These are phyloP conservation scores for Gisinianus flammeolus DNA, from an alignment of 2,888 invertebrate species.

Conservation along the genomic window DNA sequence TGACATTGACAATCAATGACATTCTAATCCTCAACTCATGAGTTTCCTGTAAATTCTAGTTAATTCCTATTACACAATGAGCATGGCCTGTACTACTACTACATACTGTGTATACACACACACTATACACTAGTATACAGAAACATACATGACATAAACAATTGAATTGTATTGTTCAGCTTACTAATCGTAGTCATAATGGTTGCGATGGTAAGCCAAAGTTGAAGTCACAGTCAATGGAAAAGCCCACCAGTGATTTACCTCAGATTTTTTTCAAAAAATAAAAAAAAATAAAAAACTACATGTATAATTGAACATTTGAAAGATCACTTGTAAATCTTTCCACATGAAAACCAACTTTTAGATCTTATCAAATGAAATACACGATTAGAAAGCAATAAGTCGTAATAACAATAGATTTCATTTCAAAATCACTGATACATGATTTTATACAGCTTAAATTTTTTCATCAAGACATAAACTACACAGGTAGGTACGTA, in stretches of 20 bases:
- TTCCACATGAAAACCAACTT: conserved; percentile 27
- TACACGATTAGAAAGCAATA: conserved; percentile 9
- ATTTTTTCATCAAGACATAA: not conserved
- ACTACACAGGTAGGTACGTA: not conserved
- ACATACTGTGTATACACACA: too few species aligned
- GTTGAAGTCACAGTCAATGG: not conserved
- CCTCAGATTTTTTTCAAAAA: not conserved
- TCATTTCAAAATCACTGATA: conserved; percentile 33
- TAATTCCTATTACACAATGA: too few species aligned
- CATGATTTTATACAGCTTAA: not conserved
- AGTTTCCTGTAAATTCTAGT: too few species aligned
- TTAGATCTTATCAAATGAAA: conserved; percentile 27
- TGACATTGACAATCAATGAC: conserved; percentile 6
- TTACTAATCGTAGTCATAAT: too few species aligned
- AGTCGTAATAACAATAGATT: conserved; percentile 10
- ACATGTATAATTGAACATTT: conserved; percentile 7
- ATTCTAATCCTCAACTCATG: too few species aligned
- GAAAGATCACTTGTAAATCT: conserved; percentile 29
- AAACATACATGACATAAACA: too few species aligned
- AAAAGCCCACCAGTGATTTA: not conserved
- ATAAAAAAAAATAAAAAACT: conserved; percentile 2
- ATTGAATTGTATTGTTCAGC: too few species aligned
- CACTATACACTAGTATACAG: too few species aligned
- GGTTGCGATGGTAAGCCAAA: not conserved
- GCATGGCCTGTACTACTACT: too few species aligned